Base-by-base conservation (phyloP, 2,888 invertebrate genomes). In the Octonoba sinensis region DNA sequence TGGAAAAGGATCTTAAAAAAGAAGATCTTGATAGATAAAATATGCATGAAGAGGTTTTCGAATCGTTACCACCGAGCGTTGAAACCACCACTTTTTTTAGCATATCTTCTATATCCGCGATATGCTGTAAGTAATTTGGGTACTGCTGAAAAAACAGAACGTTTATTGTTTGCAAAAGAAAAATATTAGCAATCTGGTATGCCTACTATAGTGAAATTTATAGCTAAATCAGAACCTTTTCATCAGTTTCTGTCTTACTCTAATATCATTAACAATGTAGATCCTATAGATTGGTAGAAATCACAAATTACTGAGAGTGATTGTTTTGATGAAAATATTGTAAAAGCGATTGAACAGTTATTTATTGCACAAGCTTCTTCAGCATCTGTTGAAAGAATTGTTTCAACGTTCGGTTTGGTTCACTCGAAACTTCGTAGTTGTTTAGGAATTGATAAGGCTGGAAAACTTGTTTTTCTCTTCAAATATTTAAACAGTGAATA, bases 371-470 rank as follows among this genome's bases (percentile, higher is more conserved):
- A 13, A 36, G 64, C 64, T 64, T 64, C n/a, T 64, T 64, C 64
- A 46, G 64, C 64, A 44, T 64, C 64, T 13, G 47, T 64, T 6
- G 64, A 64, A 18, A 64, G 47, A 64, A 64, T 64, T 16, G n/a
- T 64, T 20, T 64, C 8, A 64, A 64, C 46, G 16, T 64, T 64
- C 16, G 46, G 46, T 46, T 47, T 64, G 11, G 46, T 64, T 64
- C 15, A 64, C 1, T 64, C 44, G 1, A 46, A 64, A 64, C 16
- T 64, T 3, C 46, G 20, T 8, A 64, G 16, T 44, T 24, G 3
- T 62, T 62, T 62, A n/a, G 62, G 62, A 62, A 62, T n/a, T 62
- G 16, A 62, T 62, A 62, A 64, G 44, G 44, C 64, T 64, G 64
- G 47, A 64, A 64, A 64, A 64, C 44, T n/a, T 44, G 46, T 44